Conservation (phyloP, 2,113 vertebrate species). For the Ctenodactylus gundi region DNA sequence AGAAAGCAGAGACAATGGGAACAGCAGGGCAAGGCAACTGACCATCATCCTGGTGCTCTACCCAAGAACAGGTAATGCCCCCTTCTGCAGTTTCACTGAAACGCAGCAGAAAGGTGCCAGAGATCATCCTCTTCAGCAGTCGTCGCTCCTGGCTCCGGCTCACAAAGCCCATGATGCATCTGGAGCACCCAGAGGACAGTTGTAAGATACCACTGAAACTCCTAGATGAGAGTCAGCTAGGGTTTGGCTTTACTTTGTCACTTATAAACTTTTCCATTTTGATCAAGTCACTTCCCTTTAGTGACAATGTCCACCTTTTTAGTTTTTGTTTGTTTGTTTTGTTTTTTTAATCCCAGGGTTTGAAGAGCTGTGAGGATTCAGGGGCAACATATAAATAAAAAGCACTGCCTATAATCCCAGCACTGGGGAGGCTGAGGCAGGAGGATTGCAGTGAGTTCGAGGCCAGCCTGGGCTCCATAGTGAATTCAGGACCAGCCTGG, state of each 20-base stretch:
- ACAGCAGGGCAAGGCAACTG: neutral
- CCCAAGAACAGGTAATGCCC: conserved; percentile 95
- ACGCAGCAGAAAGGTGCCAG: conserved; percentile 94
- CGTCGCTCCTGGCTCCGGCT: conserved; percentile 88
- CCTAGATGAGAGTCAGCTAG: neutral
- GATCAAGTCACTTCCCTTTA: neutral
- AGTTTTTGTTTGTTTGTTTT: too few species aligned
- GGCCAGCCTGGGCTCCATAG: neutral
- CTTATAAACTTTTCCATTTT: neutral
- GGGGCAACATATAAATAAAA: neutral
- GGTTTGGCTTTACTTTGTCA: neutral
- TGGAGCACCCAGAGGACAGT: conserved; percentile 65
- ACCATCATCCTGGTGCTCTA: conserved; percentile 88
- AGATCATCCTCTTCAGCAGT: conserved; percentile 87
- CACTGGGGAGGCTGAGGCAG: neutral
- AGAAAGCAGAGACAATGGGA: neutral
- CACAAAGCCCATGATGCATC: conserved; percentile 94
- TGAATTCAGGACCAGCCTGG: neutral
- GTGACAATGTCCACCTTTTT: neutral
- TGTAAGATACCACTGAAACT: neutral
- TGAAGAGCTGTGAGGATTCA: neutral
- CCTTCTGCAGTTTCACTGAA: conserved; percentile 93
- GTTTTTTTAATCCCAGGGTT: too few species aligned
- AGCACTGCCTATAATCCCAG: neutral
- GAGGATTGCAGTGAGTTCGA: neutral